Conservation (phyloP, 2,888 invertebrate species). For the Nemurella pictetii region DNA sequence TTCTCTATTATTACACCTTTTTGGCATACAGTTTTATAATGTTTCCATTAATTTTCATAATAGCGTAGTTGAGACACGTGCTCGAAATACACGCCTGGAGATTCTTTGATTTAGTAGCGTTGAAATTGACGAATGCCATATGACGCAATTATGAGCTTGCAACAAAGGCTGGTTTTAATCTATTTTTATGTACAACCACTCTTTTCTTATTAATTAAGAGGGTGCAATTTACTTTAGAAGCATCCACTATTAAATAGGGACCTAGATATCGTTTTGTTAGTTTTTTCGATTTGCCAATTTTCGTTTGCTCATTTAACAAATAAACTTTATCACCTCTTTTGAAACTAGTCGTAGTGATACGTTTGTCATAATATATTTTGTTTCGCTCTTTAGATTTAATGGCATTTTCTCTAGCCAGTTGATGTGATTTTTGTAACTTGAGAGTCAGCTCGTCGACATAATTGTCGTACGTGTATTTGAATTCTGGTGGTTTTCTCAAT, state of each 20-base stretch:
- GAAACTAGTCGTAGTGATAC: background rate
- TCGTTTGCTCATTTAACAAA: background rate
- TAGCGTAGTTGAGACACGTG: background rate
- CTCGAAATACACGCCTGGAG: background rate
- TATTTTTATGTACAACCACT: background rate
- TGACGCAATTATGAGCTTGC: background rate
- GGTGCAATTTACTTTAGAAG: background rate
- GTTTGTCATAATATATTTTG: conserved; percentile 17
- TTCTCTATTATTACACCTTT: background rate
- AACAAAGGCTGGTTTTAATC: conserved; percentile 1
- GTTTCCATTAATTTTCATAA: background rate
- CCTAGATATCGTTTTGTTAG: background rate
- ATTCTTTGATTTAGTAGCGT: background rate
- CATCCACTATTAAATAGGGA: conserved; percentile 10
- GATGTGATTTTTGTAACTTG: background rate
- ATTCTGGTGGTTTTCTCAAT: conserved; percentile 1
- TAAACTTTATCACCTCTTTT: background rate
- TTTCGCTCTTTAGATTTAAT: conserved; percentile 4
- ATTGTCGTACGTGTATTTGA: conserved; percentile 17
- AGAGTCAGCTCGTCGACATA: conserved; percentile 1
- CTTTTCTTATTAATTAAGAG: background rate
- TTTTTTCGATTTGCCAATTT: background rate
- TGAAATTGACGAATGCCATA: background rate
- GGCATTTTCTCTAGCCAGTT: conserved; percentile 6
- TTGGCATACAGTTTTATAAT: background rate